Evolutionary conservation across 2,113 vertebrate genomes (phyloP).

Genomic region (Oxyruncus cristatus): DNA sequence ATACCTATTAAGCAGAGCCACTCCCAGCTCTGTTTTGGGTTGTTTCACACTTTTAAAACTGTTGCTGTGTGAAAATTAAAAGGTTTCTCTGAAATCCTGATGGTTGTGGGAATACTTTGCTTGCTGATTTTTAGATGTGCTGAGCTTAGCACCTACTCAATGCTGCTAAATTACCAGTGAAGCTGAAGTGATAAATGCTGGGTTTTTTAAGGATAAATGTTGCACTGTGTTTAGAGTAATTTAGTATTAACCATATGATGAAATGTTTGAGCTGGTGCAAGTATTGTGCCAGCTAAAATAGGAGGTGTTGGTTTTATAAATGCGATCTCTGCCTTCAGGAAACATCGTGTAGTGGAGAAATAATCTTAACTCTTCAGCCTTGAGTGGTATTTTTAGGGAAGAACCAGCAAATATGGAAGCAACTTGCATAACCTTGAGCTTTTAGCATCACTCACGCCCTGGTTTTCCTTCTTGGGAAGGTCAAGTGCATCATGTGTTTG

Average conservation of each 20-base stretch:
- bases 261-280: background rate
- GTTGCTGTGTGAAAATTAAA: background rate
- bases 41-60: background rate
- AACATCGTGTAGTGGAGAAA: background rate
- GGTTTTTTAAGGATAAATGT: background rate
- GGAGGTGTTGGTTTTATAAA: background rate
- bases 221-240: background rate
- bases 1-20: background rate
- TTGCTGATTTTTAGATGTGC: background rate
- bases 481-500: background rate
- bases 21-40: background rate
- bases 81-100: background rate
- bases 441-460: background rate
- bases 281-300: background rate
- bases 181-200: background rate
- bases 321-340: background rate
- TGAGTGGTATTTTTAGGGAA: background rate
- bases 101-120: background rate
- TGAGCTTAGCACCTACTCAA: background rate
- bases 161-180: background rate
- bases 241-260: background rate
- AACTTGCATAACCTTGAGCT: background rate
- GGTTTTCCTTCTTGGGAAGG: background rate
- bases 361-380: background rate
- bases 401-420: background rate